Evolutionary conservation across 2,888 invertebrate species (phyloP).

Genomic region (Epistrophella euchroma): DNA sequence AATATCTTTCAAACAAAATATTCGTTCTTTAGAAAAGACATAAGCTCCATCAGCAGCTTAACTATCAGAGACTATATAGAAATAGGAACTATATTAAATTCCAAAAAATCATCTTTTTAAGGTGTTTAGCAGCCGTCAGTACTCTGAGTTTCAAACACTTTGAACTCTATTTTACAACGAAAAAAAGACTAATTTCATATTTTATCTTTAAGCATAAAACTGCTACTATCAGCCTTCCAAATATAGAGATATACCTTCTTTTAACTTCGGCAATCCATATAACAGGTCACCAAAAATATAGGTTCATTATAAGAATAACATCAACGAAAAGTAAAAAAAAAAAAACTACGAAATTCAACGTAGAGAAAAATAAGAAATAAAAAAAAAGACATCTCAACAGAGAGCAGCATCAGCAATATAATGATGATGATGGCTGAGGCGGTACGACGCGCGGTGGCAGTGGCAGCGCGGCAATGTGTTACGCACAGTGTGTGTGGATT

Average conservation of each 20-base stretch:
- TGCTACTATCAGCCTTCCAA: constrained; percentile 42
- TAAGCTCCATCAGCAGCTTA: too few relatives aligned
- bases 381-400: constrained; percentile 67
- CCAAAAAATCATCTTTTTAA: too few relatives aligned
- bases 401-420: not conserved
- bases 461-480: constrained; percentile 50
- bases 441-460: not conserved
- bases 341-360: not conserved
- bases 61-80: too few relatives aligned
- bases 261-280: constrained; percentile 60
- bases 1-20: too few relatives aligned
- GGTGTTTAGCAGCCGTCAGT: too few relatives aligned
- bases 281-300: constrained; percentile 73
- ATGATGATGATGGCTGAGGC: not conserved
- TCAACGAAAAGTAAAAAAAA: constrained; percentile 7
- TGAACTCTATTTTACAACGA: too few relatives aligned
- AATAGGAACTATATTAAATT: too few relatives aligned
- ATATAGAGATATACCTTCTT: constrained; percentile 49
- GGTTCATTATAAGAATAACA: constrained; percentile 27
- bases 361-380: constrained; percentile 57
- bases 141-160: too few relatives aligned
- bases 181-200: not conserved
- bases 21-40: too few relatives aligned
- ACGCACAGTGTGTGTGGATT: constrained; percentile 75
- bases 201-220: constrained; percentile 1